Evolutionary conservation across 2,888 invertebrate genomes (phyloP), one percentile per base, ranked within the genome.

Genomic region (Apocheima hispidaria): DNA sequence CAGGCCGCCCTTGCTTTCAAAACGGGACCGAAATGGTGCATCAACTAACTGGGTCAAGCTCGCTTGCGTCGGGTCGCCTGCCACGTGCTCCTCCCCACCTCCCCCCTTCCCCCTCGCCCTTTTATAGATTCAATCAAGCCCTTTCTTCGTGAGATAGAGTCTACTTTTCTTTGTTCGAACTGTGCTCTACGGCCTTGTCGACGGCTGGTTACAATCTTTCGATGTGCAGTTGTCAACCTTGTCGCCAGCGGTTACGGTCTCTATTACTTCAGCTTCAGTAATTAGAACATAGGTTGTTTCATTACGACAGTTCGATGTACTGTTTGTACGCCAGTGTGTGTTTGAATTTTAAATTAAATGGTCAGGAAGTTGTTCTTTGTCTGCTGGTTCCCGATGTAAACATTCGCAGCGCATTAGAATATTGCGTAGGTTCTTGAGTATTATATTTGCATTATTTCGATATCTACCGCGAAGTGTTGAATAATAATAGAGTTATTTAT

Each of bases 31-130:
- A 88, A 90, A 88, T 88, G 90, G 85, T 91, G 90, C 90, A 89
- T 88, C 88, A 82, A 82, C 77, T 79, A 91, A 87, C 86, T 91
- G 74, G 91, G 91, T 91, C 91, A 91, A 91, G 88, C 90, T 90
- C 90, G 87, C 81, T 84, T 79, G 84, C 78, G 83, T 80, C 73
- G 84, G 84, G 82, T 81, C 85, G 87, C 75, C 77, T 66, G 73
- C 82, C 86, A 88, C 89, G 90, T 88, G 89, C 78, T 83, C 71
- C 79, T 68, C 79, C 81, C 80, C 80, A 48, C 78, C 69, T 64
- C 61, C 44, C 59, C 59, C 58, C 65, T 61, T 69, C 68, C 61
- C 53, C 65, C 51, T 60, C 56, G 43, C 48, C 49, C 14, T 59
- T 61, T 51, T 16, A 51, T 73, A 72, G 69, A 63, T 70, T 55